These are phyloP conservation scores for Sphaerophoria rueppellii DNA, from an alignment of 2,888 invertebrate species.

Conservation along the genomic window DNA sequence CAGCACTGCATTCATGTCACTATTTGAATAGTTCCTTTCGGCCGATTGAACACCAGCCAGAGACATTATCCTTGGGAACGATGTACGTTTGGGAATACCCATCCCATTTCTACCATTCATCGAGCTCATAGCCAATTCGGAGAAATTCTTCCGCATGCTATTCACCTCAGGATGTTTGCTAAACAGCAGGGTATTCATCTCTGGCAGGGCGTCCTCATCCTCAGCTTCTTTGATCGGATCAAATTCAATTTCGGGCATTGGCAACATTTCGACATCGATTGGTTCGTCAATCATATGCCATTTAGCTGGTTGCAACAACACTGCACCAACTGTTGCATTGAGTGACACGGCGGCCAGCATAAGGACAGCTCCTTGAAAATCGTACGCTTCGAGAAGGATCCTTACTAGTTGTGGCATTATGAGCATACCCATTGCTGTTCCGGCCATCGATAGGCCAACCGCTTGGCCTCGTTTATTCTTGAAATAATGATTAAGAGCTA, in stretches of 20 bases:
- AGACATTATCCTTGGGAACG: slow-evolving; percentile 82
- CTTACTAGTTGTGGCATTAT: slow-evolving; percentile 90
- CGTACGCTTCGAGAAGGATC: slow-evolving; percentile 85
- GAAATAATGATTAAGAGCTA: slow-evolving; percentile 90
- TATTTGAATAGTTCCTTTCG: slow-evolving; percentile 80
- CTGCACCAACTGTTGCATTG: slow-evolving; percentile 87
- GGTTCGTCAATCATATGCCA: slow-evolving; percentile 85
- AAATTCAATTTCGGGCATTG: slow-evolving; percentile 85
- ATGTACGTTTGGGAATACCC: slow-evolving; percentile 81
- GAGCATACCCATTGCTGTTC: slow-evolving; percentile 90
- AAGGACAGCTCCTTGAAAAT: slow-evolving; percentile 87
- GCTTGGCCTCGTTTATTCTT: slow-evolving; percentile 90
- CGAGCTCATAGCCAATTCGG: slow-evolving; percentile 81
- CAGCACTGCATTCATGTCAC: slow-evolving; percentile 83
- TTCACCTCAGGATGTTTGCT: slow-evolving; percentile 77
- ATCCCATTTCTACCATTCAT: slow-evolving; percentile 78
- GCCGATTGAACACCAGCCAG: slow-evolving; percentile 80
- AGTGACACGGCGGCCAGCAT: slow-evolving; percentile 87
- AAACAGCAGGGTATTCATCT: slow-evolving; percentile 81
- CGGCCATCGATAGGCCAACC: slow-evolving; percentile 90
- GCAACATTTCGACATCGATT: slow-evolving; percentile 80
- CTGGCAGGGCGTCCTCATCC: slow-evolving; percentile 83
- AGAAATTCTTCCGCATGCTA: slow-evolving; percentile 81
- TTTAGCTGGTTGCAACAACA: slow-evolving; percentile 87
- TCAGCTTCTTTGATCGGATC: slow-evolving; percentile 87